Conservation (phyloP, 2,113 vertebrate genomes). For the Hipposideros armiger region DNA sequence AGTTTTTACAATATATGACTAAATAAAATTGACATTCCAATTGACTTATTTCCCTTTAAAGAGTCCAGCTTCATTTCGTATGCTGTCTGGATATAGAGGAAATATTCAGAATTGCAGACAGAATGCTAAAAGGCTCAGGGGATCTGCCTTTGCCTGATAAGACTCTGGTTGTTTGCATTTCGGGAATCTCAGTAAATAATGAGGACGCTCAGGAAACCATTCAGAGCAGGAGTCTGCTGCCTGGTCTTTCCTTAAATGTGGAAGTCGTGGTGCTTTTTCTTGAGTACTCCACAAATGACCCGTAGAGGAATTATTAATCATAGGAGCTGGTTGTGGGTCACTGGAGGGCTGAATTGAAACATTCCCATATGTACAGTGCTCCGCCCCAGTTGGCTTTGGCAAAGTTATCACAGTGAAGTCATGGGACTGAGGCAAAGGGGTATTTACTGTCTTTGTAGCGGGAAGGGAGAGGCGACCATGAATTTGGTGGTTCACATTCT, state of each 20-base stretch:
- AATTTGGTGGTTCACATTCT: neutral
- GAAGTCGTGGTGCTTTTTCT: neutral
- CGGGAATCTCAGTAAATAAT: constrained; percentile 75
- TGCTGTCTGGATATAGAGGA: constrained; percentile 76
- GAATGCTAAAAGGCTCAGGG: constrained; percentile 79
- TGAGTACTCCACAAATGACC: neutral
- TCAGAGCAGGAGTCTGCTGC: neutral
- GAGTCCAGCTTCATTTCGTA: constrained; percentile 78
- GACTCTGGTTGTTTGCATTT: constrained; percentile 66
- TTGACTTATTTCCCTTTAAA: constrained; percentile 82
- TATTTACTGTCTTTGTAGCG: neutral
- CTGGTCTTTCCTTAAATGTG: constrained; percentile 28
- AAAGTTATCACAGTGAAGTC: constrained; percentile 10
- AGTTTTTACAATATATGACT: constrained; percentile 79
- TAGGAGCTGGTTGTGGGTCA: neutral
- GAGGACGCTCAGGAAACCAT: constrained; percentile 36
- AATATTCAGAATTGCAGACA: constrained; percentile 77
- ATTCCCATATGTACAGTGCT: neutral
- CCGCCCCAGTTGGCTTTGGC: neutral
- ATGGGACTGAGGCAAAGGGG: neutral
- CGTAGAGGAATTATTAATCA: constrained; percentile 19
- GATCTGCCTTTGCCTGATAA: constrained; percentile 80
- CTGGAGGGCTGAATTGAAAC: constrained; percentile 1
- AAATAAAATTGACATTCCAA: constrained; percentile 84
- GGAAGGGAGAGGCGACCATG: neutral